Evolutionary conservation across 2,113 vertebrate genomes (phyloP).

Genomic region (Pogona vitticeps): DNA sequence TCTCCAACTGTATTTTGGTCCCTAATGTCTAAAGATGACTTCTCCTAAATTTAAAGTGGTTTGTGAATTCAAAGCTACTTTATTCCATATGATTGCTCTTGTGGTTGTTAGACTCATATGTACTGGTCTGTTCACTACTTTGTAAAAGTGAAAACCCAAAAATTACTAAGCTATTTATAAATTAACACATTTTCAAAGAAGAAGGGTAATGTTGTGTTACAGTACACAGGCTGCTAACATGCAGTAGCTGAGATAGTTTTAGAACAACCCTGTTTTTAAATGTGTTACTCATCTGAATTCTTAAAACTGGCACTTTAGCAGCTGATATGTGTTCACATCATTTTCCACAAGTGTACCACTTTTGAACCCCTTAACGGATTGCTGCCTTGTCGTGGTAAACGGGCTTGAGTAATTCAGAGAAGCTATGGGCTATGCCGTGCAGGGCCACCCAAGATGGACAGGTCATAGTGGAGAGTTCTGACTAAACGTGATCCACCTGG

Average conservation of each 20-base stretch:
- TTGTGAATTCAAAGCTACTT: background rate
- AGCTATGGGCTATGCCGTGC: too few species aligned
- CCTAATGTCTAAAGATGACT: background rate
- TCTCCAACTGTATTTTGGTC: too few species aligned
- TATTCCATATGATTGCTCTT: background rate
- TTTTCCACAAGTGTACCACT: slow-evolving; percentile 47
- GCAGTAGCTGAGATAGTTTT: background rate
- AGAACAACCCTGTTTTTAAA: background rate
- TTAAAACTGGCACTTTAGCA: slow-evolving; percentile 24
- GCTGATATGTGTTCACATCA: slow-evolving; percentile 25
- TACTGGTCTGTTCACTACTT: background rate
- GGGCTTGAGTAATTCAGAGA: too few species aligned
- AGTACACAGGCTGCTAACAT: background rate
- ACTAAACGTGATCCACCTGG: too few species aligned
- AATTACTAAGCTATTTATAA: background rate
- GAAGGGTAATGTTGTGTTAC: background rate
- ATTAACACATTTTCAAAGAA: background rate
- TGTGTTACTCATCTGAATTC: background rate
- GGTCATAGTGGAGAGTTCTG: too few species aligned
- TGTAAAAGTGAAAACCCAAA: background rate
- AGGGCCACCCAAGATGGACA: too few species aligned
- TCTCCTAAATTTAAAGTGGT: background rate
- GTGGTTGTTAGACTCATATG: background rate
- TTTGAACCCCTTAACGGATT: too few species aligned
- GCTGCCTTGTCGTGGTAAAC: too few species aligned